phyloP scores from a whole-genome alignment of 37 sponge, comb jelly and placozoan species.

The Ianthella basta region DNA sequence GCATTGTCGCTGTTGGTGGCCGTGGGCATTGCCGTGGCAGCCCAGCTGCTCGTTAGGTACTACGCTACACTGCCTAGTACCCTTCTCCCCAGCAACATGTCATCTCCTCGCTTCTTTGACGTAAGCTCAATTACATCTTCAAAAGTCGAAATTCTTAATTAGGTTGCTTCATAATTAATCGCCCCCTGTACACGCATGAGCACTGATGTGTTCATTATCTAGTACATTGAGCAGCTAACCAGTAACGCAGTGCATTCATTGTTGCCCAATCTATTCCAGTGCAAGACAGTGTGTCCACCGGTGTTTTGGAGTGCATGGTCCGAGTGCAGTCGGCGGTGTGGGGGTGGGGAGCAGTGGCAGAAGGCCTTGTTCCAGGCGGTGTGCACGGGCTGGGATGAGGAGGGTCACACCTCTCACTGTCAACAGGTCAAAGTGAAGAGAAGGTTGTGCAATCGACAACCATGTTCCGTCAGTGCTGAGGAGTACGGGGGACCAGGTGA shows the following conservation, averaged over 20 bases:
- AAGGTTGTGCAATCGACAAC: background rate
- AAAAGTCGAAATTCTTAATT: no score
- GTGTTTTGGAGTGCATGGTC: background rate
- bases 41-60: no score
- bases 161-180: no score
- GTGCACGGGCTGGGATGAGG: no score
- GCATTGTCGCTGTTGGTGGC: background rate
- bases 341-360: background rate
- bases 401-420: background rate
- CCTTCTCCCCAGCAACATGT: no score
- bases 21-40: background rate
- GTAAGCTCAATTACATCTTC: no score
- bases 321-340: background rate
- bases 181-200: no score
- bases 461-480: background rate
- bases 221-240: no score
- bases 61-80: no score
- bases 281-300: background rate
- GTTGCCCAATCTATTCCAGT: background rate
- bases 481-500: conserved; percentile 12
- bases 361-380: background rate
- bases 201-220: no score
- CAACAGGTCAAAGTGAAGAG: background rate
- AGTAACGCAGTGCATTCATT: no score
- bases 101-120: no score